phyloP scores from a whole-genome alignment of 2,888 invertebrate species.

The Sussaba pulchella region DNA sequence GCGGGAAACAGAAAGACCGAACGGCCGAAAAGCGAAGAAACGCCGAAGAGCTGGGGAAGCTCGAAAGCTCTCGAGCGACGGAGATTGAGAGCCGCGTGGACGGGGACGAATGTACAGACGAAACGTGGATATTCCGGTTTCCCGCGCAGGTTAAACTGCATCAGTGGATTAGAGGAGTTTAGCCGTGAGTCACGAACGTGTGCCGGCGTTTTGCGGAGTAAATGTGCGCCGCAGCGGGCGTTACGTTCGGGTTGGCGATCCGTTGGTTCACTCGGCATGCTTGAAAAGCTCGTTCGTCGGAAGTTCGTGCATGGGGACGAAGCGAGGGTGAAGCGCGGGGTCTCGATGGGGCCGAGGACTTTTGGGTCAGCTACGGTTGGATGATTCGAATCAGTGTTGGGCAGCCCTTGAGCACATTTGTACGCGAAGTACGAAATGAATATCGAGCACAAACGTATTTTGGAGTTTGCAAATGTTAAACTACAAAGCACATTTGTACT shows the following conservation, averaged over 20 bases:
- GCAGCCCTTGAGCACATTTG: neutral
- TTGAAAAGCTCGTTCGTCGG: conserved; percentile 25
- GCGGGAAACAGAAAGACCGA: conserved; percentile 42
- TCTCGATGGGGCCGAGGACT: conserved; percentile 14
- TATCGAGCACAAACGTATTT: too few relatives aligned
- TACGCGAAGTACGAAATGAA: too few relatives aligned
- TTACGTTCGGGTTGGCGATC: conserved; percentile 18
- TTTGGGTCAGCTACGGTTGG: conserved; percentile 10
- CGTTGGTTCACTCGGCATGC: conserved; percentile 36
- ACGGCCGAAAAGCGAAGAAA: conserved; percentile 29
- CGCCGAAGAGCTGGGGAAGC: conserved; percentile 4
- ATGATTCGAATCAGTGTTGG: conserved; percentile 23
- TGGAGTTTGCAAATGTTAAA: too few relatives aligned
- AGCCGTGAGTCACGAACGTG: conserved; percentile 30
- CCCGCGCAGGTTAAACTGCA: conserved; percentile 48
- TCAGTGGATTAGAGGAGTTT: conserved; percentile 53
- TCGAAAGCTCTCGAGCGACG: conserved; percentile 29
- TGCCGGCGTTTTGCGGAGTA: conserved; percentile 23
- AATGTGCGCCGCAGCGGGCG: conserved; percentile 2
- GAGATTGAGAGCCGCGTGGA: conserved; percentile 3
- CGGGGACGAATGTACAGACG: conserved; percentile 4
- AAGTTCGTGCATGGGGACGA: conserved; percentile 25
- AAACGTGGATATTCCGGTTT: conserved; percentile 25
- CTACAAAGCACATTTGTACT: too few relatives aligned
- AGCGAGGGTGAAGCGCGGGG: neutral